Base-by-base conservation (phyloP, 2,797 vertebrate species). In the Selene dorsalis region DNA sequence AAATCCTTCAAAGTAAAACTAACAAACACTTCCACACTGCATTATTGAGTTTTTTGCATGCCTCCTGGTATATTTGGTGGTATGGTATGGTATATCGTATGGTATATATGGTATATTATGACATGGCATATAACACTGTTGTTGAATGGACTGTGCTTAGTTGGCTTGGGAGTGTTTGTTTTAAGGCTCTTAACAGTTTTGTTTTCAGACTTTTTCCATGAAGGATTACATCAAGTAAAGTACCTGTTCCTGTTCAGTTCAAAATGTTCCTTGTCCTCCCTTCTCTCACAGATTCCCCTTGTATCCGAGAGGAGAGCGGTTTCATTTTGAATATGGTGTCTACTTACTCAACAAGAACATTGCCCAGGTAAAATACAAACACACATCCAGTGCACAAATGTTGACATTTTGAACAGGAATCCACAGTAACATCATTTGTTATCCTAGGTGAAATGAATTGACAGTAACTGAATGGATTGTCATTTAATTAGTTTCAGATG, bases 291-390 rank as follows among this genome's bases (percentile, higher is more conserved):
- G 98, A 91, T 99, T 99, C 90, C 97, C 97, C 62, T 92, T 99
- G 66, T 97, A 98, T 88, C 95, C 96, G 60, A 96, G 97, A 94
- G 97, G 97, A 79, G 98, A 99, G 90, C 96, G 98, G 45, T 96
- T 99, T 86, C 98, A 99, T 77, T 99, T 99, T 93, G 97, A 99
- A 88, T 99, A 99, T 1, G 98, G 97, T 1, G 98, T 99, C 74
- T 99, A 99, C 93, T 95, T 99, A 92, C 96, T 99, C 88, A 99
- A 99, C 95, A 99, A 99, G 95, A 99, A 99, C 86, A 98, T 99
- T 61, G 98, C 98, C 79, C 98, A 99, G 97, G 98, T 99, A 95
- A 92, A 91, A 87, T 38, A 59, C 63, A 13, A 56, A 60, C 66
- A 39, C 28, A 71, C 26, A 16, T 47, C 3, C 3, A 18, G 18